Evolutionary conservation across 2,888 invertebrate genomes (phyloP), one percentile per base, ranked within the genome.

Genomic region (Gortyna flavago): DNA sequence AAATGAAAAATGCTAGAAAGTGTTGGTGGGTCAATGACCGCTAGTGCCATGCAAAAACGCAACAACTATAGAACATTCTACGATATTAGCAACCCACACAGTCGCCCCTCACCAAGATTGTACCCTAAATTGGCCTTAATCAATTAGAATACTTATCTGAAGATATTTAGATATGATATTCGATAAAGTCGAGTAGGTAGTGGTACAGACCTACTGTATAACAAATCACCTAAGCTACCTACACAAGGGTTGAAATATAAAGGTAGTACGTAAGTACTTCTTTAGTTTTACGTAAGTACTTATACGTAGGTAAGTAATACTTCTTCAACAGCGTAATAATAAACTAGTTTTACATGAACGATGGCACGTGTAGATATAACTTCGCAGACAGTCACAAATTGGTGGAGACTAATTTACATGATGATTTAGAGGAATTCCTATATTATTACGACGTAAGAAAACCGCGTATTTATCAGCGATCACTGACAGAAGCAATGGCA

Each of bases 291-390:
- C 32, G 41, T 21, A 29, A 35, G 7, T n/a, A n/a, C n/a, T n/a
- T n/a, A n/a, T n/a, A n/a, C n/a, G n/a, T n/a, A n/a, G n/a, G n/a
- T n/a, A n/a, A n/a, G n/a, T n/a, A n/a, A n/a, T n/a, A n/a, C n/a
- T n/a, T n/a, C n/a, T n/a, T n/a, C 21, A 44, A 72, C 35, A 29
- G 32, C 7, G 1, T 32, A 65, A 54, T 54, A 57, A n/a, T 13
- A 18, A 51, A 44, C 41, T 72, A 66, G 61, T 32, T 69, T 62
- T 61, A 65, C 66, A 77, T 25, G 18, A 48, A 41, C 41, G 18
- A n/a, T 38, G 67, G 62, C 38, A 75, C 61, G 62, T 57, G 75
- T 80, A 61, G 62, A 16, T 35, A n/a, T 21, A 70, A 44, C 9
- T 72, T 21, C 5, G 13, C 38, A 64, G 9, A 72, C 32, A 65